Conservation (phyloP, 1,140 invertebrate species). For the Orius insidiosus region DNA sequence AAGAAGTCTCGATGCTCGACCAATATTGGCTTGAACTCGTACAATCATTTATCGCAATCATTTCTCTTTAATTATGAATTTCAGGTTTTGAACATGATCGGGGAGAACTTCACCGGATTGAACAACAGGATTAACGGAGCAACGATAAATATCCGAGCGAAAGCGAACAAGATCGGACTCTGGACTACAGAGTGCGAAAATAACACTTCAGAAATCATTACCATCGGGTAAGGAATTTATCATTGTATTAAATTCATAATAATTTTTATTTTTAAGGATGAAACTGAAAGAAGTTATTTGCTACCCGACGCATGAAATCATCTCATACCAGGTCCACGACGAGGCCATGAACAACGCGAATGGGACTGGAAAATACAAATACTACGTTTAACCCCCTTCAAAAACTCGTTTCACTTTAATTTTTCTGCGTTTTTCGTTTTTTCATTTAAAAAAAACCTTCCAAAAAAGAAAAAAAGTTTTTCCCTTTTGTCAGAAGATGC, state of each 20-base stretch:
- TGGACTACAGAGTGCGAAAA: constrained; percentile 48
- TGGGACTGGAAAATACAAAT: not conserved
- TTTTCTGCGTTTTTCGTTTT: not conserved
- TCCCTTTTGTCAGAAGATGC: no score
- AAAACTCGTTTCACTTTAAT: not conserved
- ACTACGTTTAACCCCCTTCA: not conserved
- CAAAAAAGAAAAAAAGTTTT: no score
- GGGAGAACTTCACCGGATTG: constrained; percentile 82
- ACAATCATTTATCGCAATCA: no score
- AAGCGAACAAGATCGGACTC: constrained; percentile 80
- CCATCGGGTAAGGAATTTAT: no score
- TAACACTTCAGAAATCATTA: constrained; percentile 6
- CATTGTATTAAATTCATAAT: no score
- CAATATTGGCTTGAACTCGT: constrained; percentile 88
- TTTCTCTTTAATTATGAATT: no score
- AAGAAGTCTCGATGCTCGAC: no score
- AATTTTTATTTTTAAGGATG: no score
- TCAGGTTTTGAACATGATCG: constrained; percentile 89
- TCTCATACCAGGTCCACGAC: not conserved
- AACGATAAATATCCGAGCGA: constrained; percentile 79
- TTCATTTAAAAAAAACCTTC: no score
- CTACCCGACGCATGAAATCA: not conserved
- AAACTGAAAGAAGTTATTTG: constrained; percentile 5
- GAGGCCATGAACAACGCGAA: not conserved
- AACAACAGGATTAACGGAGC: constrained; percentile 86